Evolutionary conservation across 2,797 vertebrate genomes (phyloP).

Genomic region (Arnoldichthys spilopterus): DNA sequence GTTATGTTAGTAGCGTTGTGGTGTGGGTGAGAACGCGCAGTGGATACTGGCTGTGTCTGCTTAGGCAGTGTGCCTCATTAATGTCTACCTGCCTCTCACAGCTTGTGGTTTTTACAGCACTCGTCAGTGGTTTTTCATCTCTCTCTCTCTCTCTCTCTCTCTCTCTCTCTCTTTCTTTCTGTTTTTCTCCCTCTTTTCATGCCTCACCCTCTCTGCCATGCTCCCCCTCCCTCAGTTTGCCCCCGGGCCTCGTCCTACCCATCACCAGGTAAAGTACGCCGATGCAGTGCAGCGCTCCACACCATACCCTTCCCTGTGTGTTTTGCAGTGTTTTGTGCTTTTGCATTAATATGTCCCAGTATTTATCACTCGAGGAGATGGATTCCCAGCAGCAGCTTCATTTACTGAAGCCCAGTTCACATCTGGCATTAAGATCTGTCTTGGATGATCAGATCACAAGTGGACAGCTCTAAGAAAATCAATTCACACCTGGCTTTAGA

Average conservation of each 20-base stretch:
- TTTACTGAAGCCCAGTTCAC: too few species aligned
- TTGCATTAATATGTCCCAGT: not conserved
- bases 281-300: slow-evolving; percentile 23
- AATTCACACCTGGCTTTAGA: too few species aligned
- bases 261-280: slow-evolving; percentile 86
- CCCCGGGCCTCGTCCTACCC: slow-evolving; percentile 88
- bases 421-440: too few species aligned
- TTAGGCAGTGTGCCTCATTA: not conserved
- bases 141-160: slow-evolving; percentile 3
- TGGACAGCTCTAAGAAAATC: too few species aligned
- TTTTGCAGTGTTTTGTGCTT: not conserved
- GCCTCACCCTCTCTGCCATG: slow-evolving; percentile 41
- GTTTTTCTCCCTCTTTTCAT: slow-evolving; percentile 11
- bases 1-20: slow-evolving; percentile 12
- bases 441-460: too few species aligned
- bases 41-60: too few species aligned
- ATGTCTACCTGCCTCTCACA: slow-evolving; percentile 18
- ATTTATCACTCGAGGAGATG: not conserved
- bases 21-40: slow-evolving; percentile 5
- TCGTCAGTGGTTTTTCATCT: slow-evolving; percentile 42
- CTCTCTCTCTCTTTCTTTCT: slow-evolving; percentile 7
- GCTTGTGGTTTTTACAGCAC: slow-evolving; percentile 44
- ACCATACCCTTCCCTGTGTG: slow-evolving; percentile 16
- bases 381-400: not conserved
- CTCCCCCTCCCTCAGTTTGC: slow-evolving; percentile 82